Evolutionary conservation across 2,888 invertebrate genomes (phyloP), one percentile per base, ranked within the genome.

Genomic region (Eubasilissa splendida): DNA sequence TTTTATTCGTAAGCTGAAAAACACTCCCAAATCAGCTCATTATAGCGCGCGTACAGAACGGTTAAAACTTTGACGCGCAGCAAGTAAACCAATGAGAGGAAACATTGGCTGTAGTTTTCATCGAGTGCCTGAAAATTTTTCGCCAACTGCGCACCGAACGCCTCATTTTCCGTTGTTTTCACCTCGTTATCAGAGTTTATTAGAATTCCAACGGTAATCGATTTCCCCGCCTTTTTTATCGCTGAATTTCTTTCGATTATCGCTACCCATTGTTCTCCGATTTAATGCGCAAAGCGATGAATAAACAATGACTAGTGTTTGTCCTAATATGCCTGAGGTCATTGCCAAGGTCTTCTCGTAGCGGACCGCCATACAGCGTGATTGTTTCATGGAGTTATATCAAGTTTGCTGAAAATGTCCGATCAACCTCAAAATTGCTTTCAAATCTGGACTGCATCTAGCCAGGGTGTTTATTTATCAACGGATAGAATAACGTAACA

Each of bases 241-340:
- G 33, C 65, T 11, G 65, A 65, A 65, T 65, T 65, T 65, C 65
- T 33, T 65, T 65, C 31, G 7, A 33, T 65, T 65, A 65, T 65
- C 65, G 65, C 31, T 11, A 42, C 33, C 58, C 65, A 31, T 65
- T 22, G 33, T 65, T 65, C 10, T 31, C 31, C 31, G 58, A 9
- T 33, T 63, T 63, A 42, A 33, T 65, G 65, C 22, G 60, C n/a
- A n/a, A 7, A 60, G n/a, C 22, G 12, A 60, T 22, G n/a, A 33
- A 31, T 65, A 65, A 65, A 65, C 65, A 65, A 65, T 65, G 65
- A 65, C 33, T 7, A 4, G 22, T 65, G 65, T 33, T 65, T 65
- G 31, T 9, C 65, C 31, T 12, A 65, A 65, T 5, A 14, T 22
- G 60, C 33, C n/a, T 65, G 65, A 65, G 65, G 65, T 65, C 65